A percentile compares a stretch with the other conserved stretches of the same genome.
phyloP scores from a whole-genome alignment of 2,113 vertebrate species.

The Myodes glareolus region DNA sequence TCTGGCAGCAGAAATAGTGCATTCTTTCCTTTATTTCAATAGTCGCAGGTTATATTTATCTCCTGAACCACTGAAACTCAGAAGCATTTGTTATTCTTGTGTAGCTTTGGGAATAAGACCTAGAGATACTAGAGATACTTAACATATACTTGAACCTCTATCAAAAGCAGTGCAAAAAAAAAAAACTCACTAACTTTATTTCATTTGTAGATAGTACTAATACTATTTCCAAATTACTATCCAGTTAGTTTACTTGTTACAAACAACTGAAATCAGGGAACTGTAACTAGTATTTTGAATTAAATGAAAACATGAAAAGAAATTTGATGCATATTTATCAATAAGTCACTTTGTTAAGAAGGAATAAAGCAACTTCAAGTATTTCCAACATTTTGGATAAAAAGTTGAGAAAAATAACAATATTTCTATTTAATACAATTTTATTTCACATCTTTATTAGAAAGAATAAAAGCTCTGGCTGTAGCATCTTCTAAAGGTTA shows the following conservation, averaged over 20 bases:
- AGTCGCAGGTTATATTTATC: not conserved
- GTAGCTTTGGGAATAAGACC: not conserved
- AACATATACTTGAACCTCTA: not conserved
- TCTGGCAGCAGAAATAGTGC: not conserved
- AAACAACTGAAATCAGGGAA: constrained; percentile 16
- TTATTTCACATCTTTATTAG: not conserved
- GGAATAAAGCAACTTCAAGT: not conserved
- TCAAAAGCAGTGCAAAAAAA: not conserved
- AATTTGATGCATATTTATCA: not conserved
- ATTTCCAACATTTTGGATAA: not conserved
- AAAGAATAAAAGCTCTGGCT: not conserved
- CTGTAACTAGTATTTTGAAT: not conserved
- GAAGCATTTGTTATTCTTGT: not conserved
- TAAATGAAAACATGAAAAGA: constrained; percentile 24
- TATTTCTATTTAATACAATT: not conserved
- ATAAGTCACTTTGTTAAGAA: constrained; percentile 27
- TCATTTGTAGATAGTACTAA: not conserved
- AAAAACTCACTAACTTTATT: not conserved
- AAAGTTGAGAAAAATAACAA: not conserved
- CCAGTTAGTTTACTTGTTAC: constrained; percentile 2
- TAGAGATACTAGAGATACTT: not conserved
- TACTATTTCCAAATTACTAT: not conserved
- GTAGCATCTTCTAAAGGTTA: not conserved
- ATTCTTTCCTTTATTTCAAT: not conserved
- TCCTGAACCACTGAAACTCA: not conserved